A percentile compares a stretch with the other conserved stretches of the same genome.
Conservation (phyloP, 2,797 vertebrate species). For the Allobates femoralis region DNA sequence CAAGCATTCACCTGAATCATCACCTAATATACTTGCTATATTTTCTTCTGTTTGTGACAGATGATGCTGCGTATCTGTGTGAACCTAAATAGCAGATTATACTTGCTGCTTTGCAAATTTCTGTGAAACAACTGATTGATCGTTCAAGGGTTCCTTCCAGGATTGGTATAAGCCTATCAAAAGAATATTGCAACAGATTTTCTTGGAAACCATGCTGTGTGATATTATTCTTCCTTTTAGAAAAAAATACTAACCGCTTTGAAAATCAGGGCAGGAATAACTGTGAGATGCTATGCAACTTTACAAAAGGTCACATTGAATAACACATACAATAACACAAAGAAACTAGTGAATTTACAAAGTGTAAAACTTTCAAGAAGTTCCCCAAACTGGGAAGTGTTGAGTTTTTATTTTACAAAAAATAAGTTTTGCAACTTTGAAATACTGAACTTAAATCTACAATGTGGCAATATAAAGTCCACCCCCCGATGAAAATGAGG, state of each 20-base stretch:
- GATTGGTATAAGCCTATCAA: conserved; percentile 60
- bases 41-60: conserved; percentile 20
- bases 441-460: background rate
- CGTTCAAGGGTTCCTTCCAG: conserved; percentile 44
- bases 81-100: conserved; percentile 38
- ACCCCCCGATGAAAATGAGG: too few relatives aligned
- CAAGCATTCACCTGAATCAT: conserved; percentile 12
- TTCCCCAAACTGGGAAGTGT: conserved; percentile 2
- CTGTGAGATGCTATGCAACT: conserved; percentile 47
- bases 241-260: conserved; percentile 32
- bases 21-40: conserved; percentile 1
- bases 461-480: background rate
- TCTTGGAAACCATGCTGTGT: conserved; percentile 53
- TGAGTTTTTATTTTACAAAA: background rate
- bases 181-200: conserved; percentile 52
- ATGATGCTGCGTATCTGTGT: conserved; percentile 20
- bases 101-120: conserved; percentile 43
- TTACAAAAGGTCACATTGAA: conserved; percentile 58
- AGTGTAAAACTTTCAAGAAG: conserved; percentile 43
- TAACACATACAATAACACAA: conserved; percentile 55
- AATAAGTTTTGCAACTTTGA: background rate
- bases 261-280: conserved; percentile 44
- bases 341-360: conserved; percentile 44
- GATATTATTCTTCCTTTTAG: conserved; percentile 56
- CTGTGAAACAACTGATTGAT: conserved; percentile 43